phyloP scores from a whole-genome alignment of 2,113 vertebrate species.

The Osmerus eperlanus region DNA sequence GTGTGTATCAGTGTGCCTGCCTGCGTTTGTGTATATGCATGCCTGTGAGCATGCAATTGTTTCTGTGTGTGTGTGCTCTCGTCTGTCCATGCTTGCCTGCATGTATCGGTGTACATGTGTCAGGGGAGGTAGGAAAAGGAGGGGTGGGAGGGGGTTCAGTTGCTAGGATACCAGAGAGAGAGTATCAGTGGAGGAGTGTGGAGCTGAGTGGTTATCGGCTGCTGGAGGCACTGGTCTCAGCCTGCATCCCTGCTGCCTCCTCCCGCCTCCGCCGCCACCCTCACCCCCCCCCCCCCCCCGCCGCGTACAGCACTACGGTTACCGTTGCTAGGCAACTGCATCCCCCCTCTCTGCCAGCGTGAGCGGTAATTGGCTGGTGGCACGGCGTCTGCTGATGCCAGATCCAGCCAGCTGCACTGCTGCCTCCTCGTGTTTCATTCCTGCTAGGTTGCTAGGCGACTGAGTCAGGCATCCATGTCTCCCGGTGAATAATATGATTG shows the following conservation, averaged over 20 bases:
- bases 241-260: conserved; percentile 15
- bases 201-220: conserved; percentile 69
- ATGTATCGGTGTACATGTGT: conserved; percentile 34
- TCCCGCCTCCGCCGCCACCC: conserved; percentile 16
- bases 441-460: conserved; percentile 89
- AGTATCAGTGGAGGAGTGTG: conserved; percentile 67
- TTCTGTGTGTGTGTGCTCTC: conserved; percentile 41
- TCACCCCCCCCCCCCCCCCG: conserved; percentile 8
- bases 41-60: conserved; percentile 40
- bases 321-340: conserved; percentile 93
- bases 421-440: conserved; percentile 70
- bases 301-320: conserved; percentile 59
- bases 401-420: conserved; percentile 88
- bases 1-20: conserved; percentile 18
- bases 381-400: conserved; percentile 76
- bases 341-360: conserved; percentile 78
- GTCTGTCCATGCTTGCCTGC: conserved; percentile 23
- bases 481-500: conserved; percentile 76
- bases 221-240: conserved; percentile 64
- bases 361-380: conserved; percentile 90
- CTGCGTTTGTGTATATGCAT: conserved; percentile 8
- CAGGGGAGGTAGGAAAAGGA: conserved; percentile 25
- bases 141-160: conserved; percentile 38
- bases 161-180: conserved; percentile 65
- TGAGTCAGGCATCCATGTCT: conserved; percentile 73